Evolutionary conservation across 2,113 vertebrate genomes (phyloP), one percentile per base, ranked within the genome.

Genomic region (Thomomys bottae): DNA sequence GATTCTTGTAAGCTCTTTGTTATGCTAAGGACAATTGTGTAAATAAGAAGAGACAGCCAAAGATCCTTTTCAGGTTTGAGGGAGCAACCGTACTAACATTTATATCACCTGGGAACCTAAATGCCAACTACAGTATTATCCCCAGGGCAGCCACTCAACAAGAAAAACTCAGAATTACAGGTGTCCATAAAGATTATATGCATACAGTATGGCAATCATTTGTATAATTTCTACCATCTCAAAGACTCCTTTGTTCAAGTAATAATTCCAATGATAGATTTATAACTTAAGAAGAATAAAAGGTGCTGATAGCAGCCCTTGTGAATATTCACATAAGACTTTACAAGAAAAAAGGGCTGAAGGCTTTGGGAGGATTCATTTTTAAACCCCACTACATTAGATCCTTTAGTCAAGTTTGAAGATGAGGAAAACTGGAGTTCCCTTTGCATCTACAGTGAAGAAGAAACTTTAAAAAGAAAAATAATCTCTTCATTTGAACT

Each of bases 161-260:
- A 90, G 75, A 72, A 63, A 88, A 86, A 85, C 32, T 32, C 30
- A 82, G n/a, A 45, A 77, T 11, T 66, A 79, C 78, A 85, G 38
- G 45, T 70, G 70, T 81, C 78, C 61, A 23, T 54, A 38, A 87
- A 89, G 77, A n/a, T 87, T 87, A 67, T 54, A 23, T 28, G 67
- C 59, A 78, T 8, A 78, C 24, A 7, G 30, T 59, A 61, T 36
- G 49, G 26, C 49, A 78, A 70, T 28, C 38, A 87, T 86, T 90
- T 90, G 66, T 83, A 64, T 90, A 79, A 92, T 78, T 24, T 71
- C 36, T 64, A 61, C 23, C 23, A 81, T 38, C 79, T 77, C n/a
- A 54, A 90, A 75, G 59, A 76, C 45, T 88, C 23, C 32, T 93
- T 93, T 95, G 84, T 89, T 88, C 40, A 91, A 75, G 82, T 36